Percentiles rank a stretch among this genome's conserved stretches.
These are phyloP conservation scores for Trimorus sp. DNA, from an alignment of 2,888 invertebrate genomes.

Conservation along the genomic window DNA sequence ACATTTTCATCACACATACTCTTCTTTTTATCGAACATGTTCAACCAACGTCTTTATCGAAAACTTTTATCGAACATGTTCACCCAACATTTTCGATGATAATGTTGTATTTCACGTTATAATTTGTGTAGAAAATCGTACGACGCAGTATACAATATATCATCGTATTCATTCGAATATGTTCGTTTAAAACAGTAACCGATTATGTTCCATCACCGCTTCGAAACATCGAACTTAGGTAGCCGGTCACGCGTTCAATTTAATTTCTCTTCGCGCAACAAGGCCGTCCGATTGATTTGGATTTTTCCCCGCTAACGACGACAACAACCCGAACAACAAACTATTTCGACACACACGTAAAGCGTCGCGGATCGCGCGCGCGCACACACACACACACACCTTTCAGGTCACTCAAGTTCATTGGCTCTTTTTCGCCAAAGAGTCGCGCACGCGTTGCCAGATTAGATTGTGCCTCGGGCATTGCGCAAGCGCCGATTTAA, in stretches of 20 bases:
- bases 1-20: too few relatives aligned
- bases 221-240: neutral
- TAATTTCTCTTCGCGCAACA: conserved; percentile 22
- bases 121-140: too few relatives aligned
- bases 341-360: conserved; percentile 37
- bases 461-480: conserved; percentile 71
- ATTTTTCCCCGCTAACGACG: conserved; percentile 16
- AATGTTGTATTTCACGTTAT: too few relatives aligned
- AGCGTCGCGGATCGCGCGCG: conserved; percentile 46
- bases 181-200: too few relatives aligned
- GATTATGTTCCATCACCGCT: neutral
- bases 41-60: too few relatives aligned
- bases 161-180: too few relatives aligned
- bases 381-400: conserved; percentile 26
- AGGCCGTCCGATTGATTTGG: conserved; percentile 33
- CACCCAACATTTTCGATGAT: too few relatives aligned
- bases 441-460: neutral
- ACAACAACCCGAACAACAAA: conserved; percentile 29
- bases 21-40: too few relatives aligned
- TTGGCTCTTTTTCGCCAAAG: conserved; percentile 74
- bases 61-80: too few relatives aligned
- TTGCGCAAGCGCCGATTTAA: conserved; percentile 65
- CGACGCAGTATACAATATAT: too few relatives aligned
- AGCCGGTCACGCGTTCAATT: conserved; percentile 25
- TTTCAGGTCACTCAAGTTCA: conserved; percentile 77